Evolutionary conservation across 2,888 invertebrate species (phyloP).

Genomic region (Zygogramma bicolorata): DNA sequence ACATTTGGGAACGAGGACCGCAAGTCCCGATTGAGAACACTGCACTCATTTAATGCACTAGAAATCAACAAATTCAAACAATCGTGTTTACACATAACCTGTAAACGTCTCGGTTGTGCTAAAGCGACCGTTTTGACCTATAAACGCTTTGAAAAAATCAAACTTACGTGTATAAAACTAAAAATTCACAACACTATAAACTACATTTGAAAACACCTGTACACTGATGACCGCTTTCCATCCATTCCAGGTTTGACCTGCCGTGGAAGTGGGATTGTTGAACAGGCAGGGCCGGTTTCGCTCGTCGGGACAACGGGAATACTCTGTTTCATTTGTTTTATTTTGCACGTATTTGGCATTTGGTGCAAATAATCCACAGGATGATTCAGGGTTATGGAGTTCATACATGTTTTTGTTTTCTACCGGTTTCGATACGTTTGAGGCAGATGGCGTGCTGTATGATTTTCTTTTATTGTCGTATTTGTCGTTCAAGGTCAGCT

Average conservation of each 20-base stretch:
- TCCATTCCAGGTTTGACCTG: constrained; percentile 68
- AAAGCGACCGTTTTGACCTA: constrained; percentile 3
- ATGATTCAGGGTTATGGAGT: background rate
- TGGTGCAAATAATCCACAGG: background rate
- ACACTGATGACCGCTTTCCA: constrained; percentile 68
- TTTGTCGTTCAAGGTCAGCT: too few species aligned
- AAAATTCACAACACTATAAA: constrained; percentile 52
- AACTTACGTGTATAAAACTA: constrained; percentile 47
- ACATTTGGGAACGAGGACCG: constrained; percentile 61
- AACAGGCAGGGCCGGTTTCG: constrained; percentile 54
- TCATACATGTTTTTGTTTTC: too few species aligned
- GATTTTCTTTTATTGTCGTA: too few species aligned
- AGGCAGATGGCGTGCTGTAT: too few species aligned
- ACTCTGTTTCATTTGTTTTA: too few species aligned
- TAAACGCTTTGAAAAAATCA: constrained; percentile 38
- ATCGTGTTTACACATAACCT: constrained; percentile 51
- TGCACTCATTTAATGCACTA: constrained; percentile 64
- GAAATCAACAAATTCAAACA: constrained; percentile 61
- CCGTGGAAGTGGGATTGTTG: constrained; percentile 65
- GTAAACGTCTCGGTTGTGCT: constrained; percentile 31
- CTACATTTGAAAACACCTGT: constrained; percentile 67
- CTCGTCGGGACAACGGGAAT: constrained; percentile 36
- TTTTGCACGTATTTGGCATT: too few species aligned
- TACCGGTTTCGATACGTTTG: too few species aligned
- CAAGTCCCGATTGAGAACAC: constrained; percentile 59